Evolutionary conservation across 2,797 vertebrate genomes (phyloP).

Genomic region (Hoplostethus atlanticus): DNA sequence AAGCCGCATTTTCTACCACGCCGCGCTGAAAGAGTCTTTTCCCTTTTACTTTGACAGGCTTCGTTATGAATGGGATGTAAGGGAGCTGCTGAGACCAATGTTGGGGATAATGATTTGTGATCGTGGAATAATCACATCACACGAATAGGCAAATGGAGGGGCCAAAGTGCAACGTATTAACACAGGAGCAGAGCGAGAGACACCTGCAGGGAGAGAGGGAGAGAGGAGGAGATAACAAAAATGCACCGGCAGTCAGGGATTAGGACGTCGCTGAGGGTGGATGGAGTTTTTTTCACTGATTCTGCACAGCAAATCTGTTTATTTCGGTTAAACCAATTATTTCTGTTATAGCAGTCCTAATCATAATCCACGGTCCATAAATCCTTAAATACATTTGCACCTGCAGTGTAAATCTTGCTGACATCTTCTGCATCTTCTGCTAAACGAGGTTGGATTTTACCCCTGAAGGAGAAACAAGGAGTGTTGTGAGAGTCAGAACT

Average conservation of each 20-base stretch:
- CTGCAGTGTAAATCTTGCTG: not conserved
- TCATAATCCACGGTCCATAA: slow-evolving; percentile 7
- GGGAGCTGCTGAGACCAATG: not conserved
- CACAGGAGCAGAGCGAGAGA: not conserved
- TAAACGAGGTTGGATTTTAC: not conserved
- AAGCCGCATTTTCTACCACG: not conserved
- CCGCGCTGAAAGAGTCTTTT: not conserved
- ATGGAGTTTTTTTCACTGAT: not conserved
- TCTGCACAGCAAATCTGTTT: not conserved
- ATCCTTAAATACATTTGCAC: slow-evolving; percentile 24
- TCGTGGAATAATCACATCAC: not conserved
- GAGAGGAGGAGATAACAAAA: not conserved
- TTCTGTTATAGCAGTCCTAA: not conserved
- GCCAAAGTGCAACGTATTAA: not conserved
- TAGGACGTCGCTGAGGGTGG: too few relatives aligned
- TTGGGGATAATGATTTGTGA: slow-evolving; percentile 13
- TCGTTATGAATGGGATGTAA: not conserved
- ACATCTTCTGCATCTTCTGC: not conserved
- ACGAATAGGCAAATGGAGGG: not conserved
- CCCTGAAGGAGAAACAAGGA: not conserved
- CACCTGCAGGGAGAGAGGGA: not conserved
- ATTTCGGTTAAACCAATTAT: slow-evolving; percentile 14
- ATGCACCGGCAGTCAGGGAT: not conserved
- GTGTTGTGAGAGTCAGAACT: too few relatives aligned
- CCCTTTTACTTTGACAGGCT: not conserved